Evolutionary conservation across 1,140 invertebrate species (phyloP).

Genomic region (Theocolax elegans): DNA sequence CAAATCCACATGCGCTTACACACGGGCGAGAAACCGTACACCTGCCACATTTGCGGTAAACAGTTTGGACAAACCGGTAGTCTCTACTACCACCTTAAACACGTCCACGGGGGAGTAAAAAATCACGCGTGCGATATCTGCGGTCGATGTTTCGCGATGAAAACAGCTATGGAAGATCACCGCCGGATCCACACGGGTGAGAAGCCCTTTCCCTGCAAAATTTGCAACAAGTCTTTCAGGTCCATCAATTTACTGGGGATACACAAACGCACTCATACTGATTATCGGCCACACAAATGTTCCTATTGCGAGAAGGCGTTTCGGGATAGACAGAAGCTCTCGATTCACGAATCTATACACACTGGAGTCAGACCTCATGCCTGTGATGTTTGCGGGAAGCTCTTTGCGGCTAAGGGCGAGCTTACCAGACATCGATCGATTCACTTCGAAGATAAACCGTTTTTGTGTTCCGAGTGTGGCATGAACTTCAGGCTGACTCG

Average conservation of each 20-base stretch:
- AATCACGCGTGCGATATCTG: constrained; percentile 63
- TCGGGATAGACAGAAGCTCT: constrained; percentile 63
- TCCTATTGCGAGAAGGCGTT: constrained; percentile 63
- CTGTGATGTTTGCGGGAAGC: constrained; percentile 67
- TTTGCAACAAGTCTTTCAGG: constrained; percentile 70
- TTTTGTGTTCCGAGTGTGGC: constrained; percentile 67
- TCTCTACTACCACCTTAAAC: constrained; percentile 54
- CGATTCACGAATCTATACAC: constrained; percentile 64
- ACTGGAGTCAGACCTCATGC: constrained; percentile 62
- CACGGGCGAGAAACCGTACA: constrained; percentile 52
- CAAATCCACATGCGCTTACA: constrained; percentile 73
- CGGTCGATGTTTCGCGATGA: constrained; percentile 60
- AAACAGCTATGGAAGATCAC: constrained; percentile 73
- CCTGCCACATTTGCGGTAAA: constrained; percentile 60
- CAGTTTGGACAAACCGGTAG: constrained; percentile 60
- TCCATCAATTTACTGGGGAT: constrained; percentile 67
- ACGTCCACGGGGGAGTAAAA: constrained; percentile 58
- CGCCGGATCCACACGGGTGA: constrained; percentile 74
- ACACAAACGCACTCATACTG: constrained; percentile 65
- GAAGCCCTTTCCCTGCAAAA: constrained; percentile 72
- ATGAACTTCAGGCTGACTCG: constrained; percentile 68
- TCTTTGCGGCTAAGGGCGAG: constrained; percentile 66
- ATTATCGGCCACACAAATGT: constrained; percentile 67
- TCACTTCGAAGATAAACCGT: constrained; percentile 67
- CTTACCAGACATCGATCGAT: constrained; percentile 64